Evolutionary conservation across 1,140 invertebrate genomes (phyloP).

Genomic region (Platorchestia sp.): DNA sequence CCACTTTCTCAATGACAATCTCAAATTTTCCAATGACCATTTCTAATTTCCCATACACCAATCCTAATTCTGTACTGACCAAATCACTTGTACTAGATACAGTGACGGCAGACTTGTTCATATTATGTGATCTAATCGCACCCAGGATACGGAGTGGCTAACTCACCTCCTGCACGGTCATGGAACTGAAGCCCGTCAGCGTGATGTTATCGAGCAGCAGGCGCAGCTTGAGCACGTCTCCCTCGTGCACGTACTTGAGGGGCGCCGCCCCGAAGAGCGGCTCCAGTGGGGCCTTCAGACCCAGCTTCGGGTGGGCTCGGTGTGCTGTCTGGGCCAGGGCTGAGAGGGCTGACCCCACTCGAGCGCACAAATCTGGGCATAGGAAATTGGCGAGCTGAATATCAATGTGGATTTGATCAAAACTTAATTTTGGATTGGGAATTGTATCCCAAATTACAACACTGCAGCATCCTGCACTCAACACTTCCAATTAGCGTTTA

Average conservation of each 20-base stretch:
- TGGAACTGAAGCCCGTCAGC: slow-evolving; percentile 56
- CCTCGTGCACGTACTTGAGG: slow-evolving; percentile 60
- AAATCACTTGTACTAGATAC: too few relatives aligned
- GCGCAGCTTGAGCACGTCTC: slow-evolving; percentile 58
- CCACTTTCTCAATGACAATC: too few relatives aligned
- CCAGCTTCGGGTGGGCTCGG: slow-evolving; percentile 25
- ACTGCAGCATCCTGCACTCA: too few relatives aligned
- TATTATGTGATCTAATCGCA: not conserved
- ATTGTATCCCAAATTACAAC: too few relatives aligned
- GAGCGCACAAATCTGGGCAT: slow-evolving; percentile 13
- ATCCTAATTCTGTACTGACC: too few relatives aligned
- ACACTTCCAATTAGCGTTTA: too few relatives aligned
- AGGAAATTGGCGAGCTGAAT: not conserved
- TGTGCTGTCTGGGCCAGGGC: slow-evolving; percentile 24
- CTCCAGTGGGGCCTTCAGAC: slow-evolving; percentile 51
- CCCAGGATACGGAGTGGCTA: not conserved
- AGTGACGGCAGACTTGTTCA: not conserved
- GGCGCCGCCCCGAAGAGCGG: slow-evolving; percentile 48
- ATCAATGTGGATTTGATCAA: too few relatives aligned
- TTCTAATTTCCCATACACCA: too few relatives aligned
- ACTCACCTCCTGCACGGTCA: slow-evolving; percentile 60
- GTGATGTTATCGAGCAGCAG: slow-evolving; percentile 61
- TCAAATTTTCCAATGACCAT: too few relatives aligned
- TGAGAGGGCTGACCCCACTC: not conserved
- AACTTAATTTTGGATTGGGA: too few relatives aligned